Evolutionary conservation across 2,113 vertebrate genomes (phyloP).

Genomic region (Microcebus ravelobensis): DNA sequence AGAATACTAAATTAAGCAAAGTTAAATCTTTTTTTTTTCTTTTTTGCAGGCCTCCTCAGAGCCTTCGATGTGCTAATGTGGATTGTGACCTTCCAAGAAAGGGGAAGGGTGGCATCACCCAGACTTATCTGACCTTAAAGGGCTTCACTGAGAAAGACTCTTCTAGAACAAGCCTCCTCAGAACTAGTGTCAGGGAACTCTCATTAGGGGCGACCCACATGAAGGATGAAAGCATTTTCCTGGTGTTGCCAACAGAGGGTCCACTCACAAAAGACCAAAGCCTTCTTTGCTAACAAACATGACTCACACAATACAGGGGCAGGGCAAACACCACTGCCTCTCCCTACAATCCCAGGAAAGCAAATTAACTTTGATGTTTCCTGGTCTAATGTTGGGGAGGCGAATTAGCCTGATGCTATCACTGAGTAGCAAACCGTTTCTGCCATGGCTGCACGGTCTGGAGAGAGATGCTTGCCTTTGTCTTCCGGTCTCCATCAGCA

Average conservation of each 20-base stretch:
- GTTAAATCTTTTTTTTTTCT: background rate
- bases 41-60: background rate
- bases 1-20: background rate
- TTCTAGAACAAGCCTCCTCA: background rate
- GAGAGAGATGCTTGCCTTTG: background rate
- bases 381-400: background rate
- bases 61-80: background rate
- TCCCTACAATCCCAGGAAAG: background rate
- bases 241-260: background rate
- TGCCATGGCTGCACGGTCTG: background rate
- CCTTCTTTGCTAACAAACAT: background rate
- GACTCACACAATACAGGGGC: background rate
- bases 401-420: background rate
- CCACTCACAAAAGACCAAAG: background rate
- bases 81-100: background rate
- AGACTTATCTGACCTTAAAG: background rate
- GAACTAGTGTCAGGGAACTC: background rate
- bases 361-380: background rate
- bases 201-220: rapidly evolving
- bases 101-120: background rate
- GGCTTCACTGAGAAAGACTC: background rate
- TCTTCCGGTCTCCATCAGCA: background rate
- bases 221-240: background rate
- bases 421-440: background rate
- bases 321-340: background rate